phyloP scores from a whole-genome alignment of 2,888 invertebrate species.

The Gasteruption jaculator region DNA sequence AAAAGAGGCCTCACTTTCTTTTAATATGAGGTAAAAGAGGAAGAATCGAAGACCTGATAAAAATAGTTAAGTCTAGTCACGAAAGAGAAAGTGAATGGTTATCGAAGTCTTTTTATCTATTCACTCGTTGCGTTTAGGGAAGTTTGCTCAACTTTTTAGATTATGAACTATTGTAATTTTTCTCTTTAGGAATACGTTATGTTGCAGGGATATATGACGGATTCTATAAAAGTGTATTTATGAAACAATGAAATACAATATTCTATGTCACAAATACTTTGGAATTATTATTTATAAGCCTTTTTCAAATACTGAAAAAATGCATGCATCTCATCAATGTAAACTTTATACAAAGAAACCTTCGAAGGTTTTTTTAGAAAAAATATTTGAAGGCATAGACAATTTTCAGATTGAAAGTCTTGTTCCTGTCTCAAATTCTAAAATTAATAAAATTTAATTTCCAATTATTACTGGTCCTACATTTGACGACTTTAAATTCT shows the following conservation, averaged over 20 bases:
- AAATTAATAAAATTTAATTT: no score
- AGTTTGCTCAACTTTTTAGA: slow-evolving; percentile 44
- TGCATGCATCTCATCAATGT: slow-evolving; percentile 7
- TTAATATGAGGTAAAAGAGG: slow-evolving; percentile 12
- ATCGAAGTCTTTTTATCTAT: no score
- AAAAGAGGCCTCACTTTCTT: slow-evolving; percentile 15
- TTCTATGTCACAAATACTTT: slow-evolving; percentile 31
- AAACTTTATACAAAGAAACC: background rate
- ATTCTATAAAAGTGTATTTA: slow-evolving; percentile 37
- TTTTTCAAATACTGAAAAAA: background rate
- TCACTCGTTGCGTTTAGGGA: slow-evolving; percentile 33
- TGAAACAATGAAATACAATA: slow-evolving; percentile 35
- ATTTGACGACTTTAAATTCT: no score
- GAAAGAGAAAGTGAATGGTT: no score
- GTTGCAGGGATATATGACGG: slow-evolving; percentile 33
- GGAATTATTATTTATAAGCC: background rate
- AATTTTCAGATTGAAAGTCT: no score
- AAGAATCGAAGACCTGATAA: slow-evolving; percentile 4
- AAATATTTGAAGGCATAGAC: no score
- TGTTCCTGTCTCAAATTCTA: no score
- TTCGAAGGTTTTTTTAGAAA: no score
- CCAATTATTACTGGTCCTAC: no score
- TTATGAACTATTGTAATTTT: slow-evolving; percentile 34
- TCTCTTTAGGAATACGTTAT: slow-evolving; percentile 28
- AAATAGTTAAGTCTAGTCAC: slow-evolving; percentile 38